These are phyloP conservation scores for Tonatia bakeri DNA, from an alignment of 2,113 vertebrate species.

Conservation along the genomic window DNA sequence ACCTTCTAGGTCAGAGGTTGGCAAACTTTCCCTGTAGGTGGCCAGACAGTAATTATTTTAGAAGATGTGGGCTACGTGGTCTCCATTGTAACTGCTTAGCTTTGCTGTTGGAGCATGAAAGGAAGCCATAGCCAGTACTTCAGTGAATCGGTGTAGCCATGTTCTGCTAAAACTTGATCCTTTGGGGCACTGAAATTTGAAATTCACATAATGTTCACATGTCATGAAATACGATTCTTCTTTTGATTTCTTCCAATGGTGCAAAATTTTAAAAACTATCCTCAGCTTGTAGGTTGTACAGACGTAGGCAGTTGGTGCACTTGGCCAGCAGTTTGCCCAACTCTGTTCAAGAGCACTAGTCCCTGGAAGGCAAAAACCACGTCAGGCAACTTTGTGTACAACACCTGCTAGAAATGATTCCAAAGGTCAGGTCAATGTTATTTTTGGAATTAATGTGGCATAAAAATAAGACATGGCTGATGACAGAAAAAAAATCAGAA, in stretches of 20 bases:
- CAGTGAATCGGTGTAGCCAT: background rate
- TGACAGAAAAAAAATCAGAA: background rate
- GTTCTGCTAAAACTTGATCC: background rate
- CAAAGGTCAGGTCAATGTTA: background rate
- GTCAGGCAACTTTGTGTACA: background rate
- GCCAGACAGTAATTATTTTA: background rate
- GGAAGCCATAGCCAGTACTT: background rate
- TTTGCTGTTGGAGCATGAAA: background rate
- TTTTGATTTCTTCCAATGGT: background rate
- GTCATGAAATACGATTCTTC: background rate
- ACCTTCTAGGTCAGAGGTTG: background rate
- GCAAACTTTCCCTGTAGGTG: background rate
- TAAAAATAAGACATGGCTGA: background rate
- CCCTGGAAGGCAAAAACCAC: background rate
- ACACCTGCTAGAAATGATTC: background rate
- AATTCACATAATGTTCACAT: background rate
- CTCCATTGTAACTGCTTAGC: background rate
- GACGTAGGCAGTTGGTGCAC: background rate
- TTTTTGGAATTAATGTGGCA: background rate
- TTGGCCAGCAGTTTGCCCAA: background rate
- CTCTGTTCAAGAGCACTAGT: background rate
- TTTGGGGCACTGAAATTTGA: background rate
- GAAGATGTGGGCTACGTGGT: background rate
- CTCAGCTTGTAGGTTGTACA: background rate
- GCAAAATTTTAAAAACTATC: background rate